phyloP scores from a whole-genome alignment of 2,113 vertebrate genomes.

The Nymphicus hollandicus region DNA sequence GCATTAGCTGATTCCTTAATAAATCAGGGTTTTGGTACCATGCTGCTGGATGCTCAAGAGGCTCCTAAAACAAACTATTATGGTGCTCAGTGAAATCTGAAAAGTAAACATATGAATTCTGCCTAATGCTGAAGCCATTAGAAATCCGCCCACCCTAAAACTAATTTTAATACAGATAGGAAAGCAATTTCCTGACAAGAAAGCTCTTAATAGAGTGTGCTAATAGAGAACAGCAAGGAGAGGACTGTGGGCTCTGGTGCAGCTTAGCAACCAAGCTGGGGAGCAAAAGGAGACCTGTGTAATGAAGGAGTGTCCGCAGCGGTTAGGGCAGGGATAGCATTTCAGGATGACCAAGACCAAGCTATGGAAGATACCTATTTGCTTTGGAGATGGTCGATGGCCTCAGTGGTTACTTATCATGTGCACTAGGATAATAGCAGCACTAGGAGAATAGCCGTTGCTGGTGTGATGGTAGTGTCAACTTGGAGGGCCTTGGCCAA shows the following conservation, averaged over 20 bases:
- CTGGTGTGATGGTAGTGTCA: neutral
- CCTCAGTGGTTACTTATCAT: neutral
- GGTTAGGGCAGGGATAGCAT: neutral
- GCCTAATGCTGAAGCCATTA: neutral
- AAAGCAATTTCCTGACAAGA: constrained; percentile 16
- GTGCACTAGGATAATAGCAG: neutral
- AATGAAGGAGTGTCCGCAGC: neutral
- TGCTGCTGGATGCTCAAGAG: neutral
- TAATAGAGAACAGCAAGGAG: neutral
- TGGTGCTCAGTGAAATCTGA: constrained; percentile 6
- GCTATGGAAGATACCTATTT: neutral
- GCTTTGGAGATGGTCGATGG: neutral
- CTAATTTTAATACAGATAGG: constrained; percentile 21
- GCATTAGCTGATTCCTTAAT: neutral
- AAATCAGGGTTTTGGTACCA: neutral
- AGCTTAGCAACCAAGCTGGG: neutral
- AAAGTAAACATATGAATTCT: constrained; percentile 10
- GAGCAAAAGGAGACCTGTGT: neutral
- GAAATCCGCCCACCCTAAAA: neutral
- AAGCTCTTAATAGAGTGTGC: neutral
- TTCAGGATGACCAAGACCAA: neutral
- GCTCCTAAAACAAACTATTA: neutral
- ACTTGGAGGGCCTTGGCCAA: neutral
- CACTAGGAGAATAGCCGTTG: neutral
- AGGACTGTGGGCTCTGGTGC: neutral